Percentiles rank a stretch among this genome's conserved stretches.
phyloP scores from a whole-genome alignment of 2,888 invertebrate species.

The Nectonema munidae region DNA sequence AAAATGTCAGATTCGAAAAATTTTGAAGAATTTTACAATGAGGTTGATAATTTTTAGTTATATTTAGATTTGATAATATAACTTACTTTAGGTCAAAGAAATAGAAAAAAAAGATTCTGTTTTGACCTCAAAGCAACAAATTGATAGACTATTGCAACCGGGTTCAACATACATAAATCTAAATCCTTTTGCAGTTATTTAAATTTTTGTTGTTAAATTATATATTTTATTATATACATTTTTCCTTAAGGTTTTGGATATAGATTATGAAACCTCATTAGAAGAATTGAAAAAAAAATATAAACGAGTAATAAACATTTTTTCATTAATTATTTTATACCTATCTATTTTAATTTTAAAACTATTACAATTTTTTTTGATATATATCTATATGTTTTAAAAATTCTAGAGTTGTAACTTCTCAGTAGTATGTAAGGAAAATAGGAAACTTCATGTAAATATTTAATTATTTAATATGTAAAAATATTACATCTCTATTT shows the following conservation, averaged over 20 bases:
- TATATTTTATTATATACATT: conserved; percentile 10
- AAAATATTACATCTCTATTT: too few species aligned
- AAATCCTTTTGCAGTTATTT: conserved; percentile 35
- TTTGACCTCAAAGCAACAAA: conserved; percentile 76
- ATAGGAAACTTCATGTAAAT: too few species aligned
- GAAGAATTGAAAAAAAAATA: conserved; percentile 88
- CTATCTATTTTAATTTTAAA: conserved; percentile 10
- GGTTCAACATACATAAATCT: conserved; percentile 94
- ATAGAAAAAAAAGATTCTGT: conserved; percentile 88
- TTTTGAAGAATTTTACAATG: conserved; percentile 9
- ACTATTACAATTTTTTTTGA: too few species aligned
- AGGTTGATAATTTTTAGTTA: conserved; percentile 8
- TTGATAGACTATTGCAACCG: conserved; percentile 64
- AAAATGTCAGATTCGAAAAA: neutral
- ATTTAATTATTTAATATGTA: too few species aligned
- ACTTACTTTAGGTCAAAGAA: conserved; percentile 53
- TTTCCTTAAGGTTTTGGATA: conserved; percentile 20
- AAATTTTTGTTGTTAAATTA: conserved; percentile 7
- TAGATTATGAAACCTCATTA: conserved; percentile 48
- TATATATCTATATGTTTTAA: too few species aligned
- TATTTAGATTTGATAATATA: conserved; percentile 1
- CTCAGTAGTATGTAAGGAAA: too few species aligned
- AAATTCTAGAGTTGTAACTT: too few species aligned
- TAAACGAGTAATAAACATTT: conserved; percentile 32
- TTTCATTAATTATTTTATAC: conserved; percentile 8